Evolutionary conservation across 2,888 invertebrate species (phyloP).

Genomic region (Byasa hedistus): DNA sequence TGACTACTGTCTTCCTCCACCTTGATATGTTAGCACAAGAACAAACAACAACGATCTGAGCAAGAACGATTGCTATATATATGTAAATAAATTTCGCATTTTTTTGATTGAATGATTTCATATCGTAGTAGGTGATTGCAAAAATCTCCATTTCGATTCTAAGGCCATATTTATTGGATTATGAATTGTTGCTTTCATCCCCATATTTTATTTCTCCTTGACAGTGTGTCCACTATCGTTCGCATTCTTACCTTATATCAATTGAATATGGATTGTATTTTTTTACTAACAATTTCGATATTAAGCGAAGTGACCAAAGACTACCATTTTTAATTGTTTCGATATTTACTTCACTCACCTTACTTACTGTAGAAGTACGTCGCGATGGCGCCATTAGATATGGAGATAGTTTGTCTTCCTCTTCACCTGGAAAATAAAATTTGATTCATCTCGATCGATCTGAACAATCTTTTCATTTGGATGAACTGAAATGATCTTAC

Average conservation of each 20-base stretch:
- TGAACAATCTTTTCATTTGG: neutral
- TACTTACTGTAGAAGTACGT: constrained; percentile 63
- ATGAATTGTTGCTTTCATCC: too few species aligned
- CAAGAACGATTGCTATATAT: too few species aligned
- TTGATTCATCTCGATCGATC: neutral
- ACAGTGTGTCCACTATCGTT: too few species aligned
- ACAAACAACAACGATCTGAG: neutral
- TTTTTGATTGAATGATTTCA: too few species aligned
- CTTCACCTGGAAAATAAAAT: constrained; percentile 55
- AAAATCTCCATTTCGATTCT: too few species aligned
- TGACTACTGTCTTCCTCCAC: constrained; percentile 81
- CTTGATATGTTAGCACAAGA: constrained; percentile 54
- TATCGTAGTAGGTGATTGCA: too few species aligned
- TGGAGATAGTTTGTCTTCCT: constrained; percentile 71
- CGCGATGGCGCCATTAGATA: constrained; percentile 67
- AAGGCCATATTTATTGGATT: too few species aligned
- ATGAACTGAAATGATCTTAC: constrained; percentile 44
- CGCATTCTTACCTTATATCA: too few species aligned
- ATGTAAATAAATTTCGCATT: too few species aligned
- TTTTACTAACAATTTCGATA: too few species aligned
- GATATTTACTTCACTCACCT: constrained; percentile 45
- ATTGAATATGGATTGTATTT: too few species aligned
- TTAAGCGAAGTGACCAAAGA: neutral
- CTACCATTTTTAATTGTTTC: neutral
- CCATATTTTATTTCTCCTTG: too few species aligned